phyloP scores from a whole-genome alignment of 1,140 invertebrate genomes.

The Cydia fagiglandana region DNA sequence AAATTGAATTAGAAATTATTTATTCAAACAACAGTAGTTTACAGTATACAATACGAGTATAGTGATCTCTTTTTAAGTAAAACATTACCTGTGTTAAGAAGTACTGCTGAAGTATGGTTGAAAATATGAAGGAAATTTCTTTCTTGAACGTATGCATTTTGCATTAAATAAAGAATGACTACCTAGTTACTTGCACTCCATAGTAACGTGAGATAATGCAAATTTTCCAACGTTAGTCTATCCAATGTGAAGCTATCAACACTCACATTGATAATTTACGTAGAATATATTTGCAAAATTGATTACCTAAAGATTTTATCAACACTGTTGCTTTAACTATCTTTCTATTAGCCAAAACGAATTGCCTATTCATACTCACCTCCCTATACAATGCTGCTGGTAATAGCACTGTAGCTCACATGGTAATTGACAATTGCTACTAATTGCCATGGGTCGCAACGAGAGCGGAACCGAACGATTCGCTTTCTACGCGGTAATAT shows the following conservation, averaged over 20 bases:
- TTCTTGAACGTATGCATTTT: no score
- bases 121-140: no score
- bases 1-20: no score
- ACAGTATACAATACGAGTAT: no score
- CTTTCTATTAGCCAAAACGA: neutral
- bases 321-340: neutral
- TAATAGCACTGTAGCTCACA: neutral
- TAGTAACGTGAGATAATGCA: neutral
- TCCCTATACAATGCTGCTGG: neutral
- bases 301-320: neutral
- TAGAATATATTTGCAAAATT: neutral
- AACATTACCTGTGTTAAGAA: no score
- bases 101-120: no score
- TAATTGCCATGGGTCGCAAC: constrained; percentile 25
- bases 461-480: constrained; percentile 22
- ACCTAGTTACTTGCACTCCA: neutral
- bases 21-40: no score
- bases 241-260: neutral
- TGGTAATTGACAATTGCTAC: constrained; percentile 26
- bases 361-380: neutral
- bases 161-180: no score
- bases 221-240: neutral
- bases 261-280: neutral
- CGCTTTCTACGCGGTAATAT: constrained; percentile 23
- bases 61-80: no score